These are phyloP conservation scores for Anticlea derivata DNA, from an alignment of 2,888 invertebrate genomes.

Conservation along the genomic window DNA sequence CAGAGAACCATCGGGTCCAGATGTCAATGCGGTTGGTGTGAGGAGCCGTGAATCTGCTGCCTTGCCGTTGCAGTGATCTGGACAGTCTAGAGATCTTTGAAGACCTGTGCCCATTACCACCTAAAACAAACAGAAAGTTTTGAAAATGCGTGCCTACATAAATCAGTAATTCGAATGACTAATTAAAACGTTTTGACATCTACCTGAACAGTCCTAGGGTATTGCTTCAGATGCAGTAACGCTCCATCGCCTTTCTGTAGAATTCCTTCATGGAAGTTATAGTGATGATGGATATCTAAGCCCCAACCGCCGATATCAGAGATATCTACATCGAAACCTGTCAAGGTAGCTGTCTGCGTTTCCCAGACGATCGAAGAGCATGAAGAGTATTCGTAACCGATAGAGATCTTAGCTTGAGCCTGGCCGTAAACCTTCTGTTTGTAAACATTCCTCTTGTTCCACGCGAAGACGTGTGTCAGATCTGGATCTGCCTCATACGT, in stretches of 20 bases:
- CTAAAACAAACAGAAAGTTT: slow-evolving; percentile 70
- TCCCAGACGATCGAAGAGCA: slow-evolving; percentile 97
- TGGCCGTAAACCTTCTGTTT: slow-evolving; percentile 97
- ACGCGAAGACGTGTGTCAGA: slow-evolving; percentile 97
- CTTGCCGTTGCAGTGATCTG: slow-evolving; percentile 93
- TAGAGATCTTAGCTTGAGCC: slow-evolving; percentile 93
- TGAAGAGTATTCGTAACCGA: slow-evolving; percentile 97
- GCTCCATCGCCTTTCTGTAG: slow-evolving; percentile 99
- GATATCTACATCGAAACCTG: slow-evolving; percentile 98
- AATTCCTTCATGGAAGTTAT: slow-evolving; percentile 99
- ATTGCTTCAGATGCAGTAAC: slow-evolving; percentile 95
- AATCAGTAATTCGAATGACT: not conserved
- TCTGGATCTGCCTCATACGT: slow-evolving; percentile 98
- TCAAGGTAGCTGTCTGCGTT: slow-evolving; percentile 95
- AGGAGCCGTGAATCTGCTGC: slow-evolving; percentile 94
- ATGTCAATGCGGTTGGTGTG: slow-evolving; percentile 96
- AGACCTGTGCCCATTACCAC: slow-evolving; percentile 97
- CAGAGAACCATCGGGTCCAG: slow-evolving; percentile 97
- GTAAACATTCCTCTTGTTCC: slow-evolving; percentile 99
- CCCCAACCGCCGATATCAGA: slow-evolving; percentile 99
- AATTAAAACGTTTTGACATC: not conserved
- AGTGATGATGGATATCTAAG: slow-evolving; percentile 98
- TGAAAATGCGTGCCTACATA: not conserved
- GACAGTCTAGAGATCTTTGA: slow-evolving; percentile 92
- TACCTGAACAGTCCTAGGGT: slow-evolving; percentile 92